A percentile compares a stretch with the other conserved stretches of the same genome.
These are phyloP conservation scores for Pocillopora damicornis DNA, from an alignment of 64 coral and sea anemone genomes.

Conservation along the genomic window DNA sequence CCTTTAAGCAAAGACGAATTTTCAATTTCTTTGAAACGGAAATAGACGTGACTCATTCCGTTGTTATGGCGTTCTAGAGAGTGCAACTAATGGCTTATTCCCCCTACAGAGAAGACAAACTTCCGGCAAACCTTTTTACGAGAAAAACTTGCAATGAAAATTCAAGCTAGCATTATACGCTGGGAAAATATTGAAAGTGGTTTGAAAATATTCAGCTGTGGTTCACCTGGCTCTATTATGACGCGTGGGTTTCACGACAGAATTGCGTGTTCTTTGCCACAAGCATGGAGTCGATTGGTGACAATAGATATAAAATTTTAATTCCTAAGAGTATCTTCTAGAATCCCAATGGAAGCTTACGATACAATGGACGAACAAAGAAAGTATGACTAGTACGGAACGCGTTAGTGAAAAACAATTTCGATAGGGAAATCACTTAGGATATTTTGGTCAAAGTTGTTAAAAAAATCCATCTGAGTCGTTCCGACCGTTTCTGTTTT, in stretches of 20 bases:
- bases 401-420: too few relatives aligned
- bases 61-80: not conserved
- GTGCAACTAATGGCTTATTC: not conserved
- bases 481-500: too few relatives aligned
- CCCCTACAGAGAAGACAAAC: not conserved
- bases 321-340: not conserved
- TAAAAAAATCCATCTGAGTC: too few relatives aligned
- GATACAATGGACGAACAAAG: too few relatives aligned
- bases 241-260: not conserved
- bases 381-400: too few relatives aligned
- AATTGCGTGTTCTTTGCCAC: not conserved
- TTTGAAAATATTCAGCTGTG: not conserved
- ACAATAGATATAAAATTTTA: not conserved
- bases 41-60: not conserved
- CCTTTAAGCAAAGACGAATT: not conserved
- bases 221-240: not conserved
- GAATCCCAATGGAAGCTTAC: not conserved
- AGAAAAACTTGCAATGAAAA: not conserved
- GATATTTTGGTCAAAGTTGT: too few relatives aligned
- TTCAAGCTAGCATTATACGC: not conserved
- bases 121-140: not conserved
- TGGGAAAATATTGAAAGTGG: not conserved
- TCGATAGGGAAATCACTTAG: too few relatives aligned
- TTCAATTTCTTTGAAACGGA: not conserved
- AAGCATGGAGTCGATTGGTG: not conserved